These are phyloP conservation scores for Lordiphosa clarofinis DNA, from an alignment of 1,140 invertebrate genomes.

Conservation along the genomic window DNA sequence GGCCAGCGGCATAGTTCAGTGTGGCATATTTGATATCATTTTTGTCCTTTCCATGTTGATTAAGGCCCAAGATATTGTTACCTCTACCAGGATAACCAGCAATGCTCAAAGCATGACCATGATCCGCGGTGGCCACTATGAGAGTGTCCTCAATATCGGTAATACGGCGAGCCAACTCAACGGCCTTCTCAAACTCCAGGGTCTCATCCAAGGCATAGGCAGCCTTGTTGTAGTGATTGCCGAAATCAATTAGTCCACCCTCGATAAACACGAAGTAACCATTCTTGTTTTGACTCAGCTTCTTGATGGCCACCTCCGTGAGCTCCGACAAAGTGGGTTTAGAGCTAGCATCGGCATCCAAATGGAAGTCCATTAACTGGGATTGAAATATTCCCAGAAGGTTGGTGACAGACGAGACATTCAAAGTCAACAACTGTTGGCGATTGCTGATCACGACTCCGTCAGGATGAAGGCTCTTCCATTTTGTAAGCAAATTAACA, in stretches of 20 bases:
- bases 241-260: constrained; percentile 87
- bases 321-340: constrained; percentile 88
- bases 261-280: constrained; percentile 85
- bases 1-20: constrained; percentile 85
- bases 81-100: constrained; percentile 86
- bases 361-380: constrained; percentile 81
- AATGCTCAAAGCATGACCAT: constrained; percentile 85
- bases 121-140: constrained; percentile 86
- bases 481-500: constrained; percentile 81
- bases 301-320: constrained; percentile 86
- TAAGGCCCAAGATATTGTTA: constrained; percentile 83
- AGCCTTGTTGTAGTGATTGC: constrained; percentile 84
- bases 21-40: constrained; percentile 83
- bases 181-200: constrained; percentile 84
- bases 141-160: constrained; percentile 84
- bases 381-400: constrained; percentile 81
- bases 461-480: constrained; percentile 69
- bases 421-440: constrained; percentile 79
- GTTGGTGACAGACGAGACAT: constrained; percentile 51
- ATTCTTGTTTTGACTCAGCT: constrained; percentile 84
- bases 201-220: constrained; percentile 85
- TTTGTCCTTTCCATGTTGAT: constrained; percentile 45
- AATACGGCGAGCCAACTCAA: constrained; percentile 82
- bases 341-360: constrained; percentile 81
- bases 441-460: constrained; percentile 84